These are phyloP conservation scores for Bucorvus abyssinicus DNA, from an alignment of 2,797 vertebrate genomes.

Conservation along the genomic window DNA sequence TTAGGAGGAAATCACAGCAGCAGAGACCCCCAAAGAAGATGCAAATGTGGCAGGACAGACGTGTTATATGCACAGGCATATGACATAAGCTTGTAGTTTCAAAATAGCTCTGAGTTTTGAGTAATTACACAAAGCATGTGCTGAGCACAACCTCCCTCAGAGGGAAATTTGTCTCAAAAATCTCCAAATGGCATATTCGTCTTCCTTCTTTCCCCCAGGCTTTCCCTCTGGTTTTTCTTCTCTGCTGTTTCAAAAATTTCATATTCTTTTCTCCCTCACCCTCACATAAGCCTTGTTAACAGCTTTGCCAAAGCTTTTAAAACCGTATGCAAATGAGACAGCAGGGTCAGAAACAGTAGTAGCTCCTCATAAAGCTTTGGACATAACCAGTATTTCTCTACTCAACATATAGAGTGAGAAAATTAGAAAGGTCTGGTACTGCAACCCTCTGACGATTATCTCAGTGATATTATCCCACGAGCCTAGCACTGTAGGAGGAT, in stretches of 20 bases:
- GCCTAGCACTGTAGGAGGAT: not conserved
- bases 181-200: accelerated
- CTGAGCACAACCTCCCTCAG: not conserved
- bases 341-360: not conserved
- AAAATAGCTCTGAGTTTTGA: not conserved
- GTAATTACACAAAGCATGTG: not conserved
- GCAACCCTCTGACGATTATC: not conserved
- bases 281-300: not conserved
- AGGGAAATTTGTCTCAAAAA: not conserved
- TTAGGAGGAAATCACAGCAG: not conserved
- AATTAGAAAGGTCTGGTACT: not conserved
- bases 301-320: not conserved
- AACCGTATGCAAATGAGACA: not conserved
- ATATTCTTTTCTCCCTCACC: not conserved
- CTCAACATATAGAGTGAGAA: not conserved
- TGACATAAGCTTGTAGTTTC: not conserved
- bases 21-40: not conserved
- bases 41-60: not conserved
- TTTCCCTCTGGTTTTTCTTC: not conserved
- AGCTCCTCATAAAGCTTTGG: not conserved
- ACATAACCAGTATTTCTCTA: not conserved
- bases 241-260: not conserved
- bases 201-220: not conserved
- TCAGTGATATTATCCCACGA: not conserved
- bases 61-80: not conserved